Evolutionary conservation across 2,113 vertebrate species (phyloP), one percentile per base, ranked within the genome.

Genomic region (Callipepla squamata): DNA sequence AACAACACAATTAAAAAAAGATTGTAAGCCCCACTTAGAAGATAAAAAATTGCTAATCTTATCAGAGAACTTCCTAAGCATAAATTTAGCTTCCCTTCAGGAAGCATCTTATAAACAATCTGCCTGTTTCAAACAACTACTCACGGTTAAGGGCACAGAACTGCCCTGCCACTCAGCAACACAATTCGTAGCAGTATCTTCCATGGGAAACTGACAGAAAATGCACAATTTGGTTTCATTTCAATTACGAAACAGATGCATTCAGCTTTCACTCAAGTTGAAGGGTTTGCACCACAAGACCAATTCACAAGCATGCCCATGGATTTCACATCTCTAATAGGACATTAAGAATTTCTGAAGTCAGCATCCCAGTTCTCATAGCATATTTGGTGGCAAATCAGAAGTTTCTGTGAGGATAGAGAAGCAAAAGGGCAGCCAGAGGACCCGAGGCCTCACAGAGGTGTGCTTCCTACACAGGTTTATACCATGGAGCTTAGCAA

Each of bases 31-130:
- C 23, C 57, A 44, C 19, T 70, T 62, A 61, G 38, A 21, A 80
- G 57, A 70, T 26, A 53, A 55, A 61, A 26, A 91, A 61, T 72
- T 62, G 75, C 76, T 89, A 48, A 66, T 72, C 82, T 90, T 93
- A 84, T 78, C 86, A 76, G 86, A 89, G 42, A 84, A 87, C 38
- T 87, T 93, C 70, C 84, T 85, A 94, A 78, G 89, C 80, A 95
- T 90, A 93, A 92, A 85, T 94, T 85, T 53, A 95, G 32, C 47
- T 93, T 93, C 89, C 80, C 74, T 85, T 91, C 87, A 89, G 95
- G 95, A 96, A 96, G 78, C 15, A 45, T 45, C 74, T 28, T 81
- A 48, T 92, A 90, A 92, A 94, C 76, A 92, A 89, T 79, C 69
- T 65, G 57, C 69, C 44, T 12, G 28, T 85, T 93, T 89, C 74